Evolutionary conservation across 1,140 invertebrate species (phyloP).

Genomic region (Penaeus chinensis): DNA sequence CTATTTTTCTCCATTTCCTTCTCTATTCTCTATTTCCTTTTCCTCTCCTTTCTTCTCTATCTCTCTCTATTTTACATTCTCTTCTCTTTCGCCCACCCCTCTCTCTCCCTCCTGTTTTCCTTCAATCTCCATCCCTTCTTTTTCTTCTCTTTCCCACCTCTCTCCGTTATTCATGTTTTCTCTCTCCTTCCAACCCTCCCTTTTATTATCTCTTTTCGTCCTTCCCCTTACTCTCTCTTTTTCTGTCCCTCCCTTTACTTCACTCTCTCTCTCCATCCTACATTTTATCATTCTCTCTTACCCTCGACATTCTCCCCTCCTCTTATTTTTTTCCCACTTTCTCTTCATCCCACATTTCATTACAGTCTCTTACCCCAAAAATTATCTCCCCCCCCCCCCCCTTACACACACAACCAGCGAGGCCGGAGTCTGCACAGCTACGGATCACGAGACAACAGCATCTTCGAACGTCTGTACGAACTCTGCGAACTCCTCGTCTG

Average conservation of each 20-base stretch:
- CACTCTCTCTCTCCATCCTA: background rate
- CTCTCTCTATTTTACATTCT: background rate
- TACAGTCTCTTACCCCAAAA: too few species aligned
- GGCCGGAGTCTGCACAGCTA: conserved; percentile 43
- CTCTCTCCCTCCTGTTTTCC: too few species aligned
- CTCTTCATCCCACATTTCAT: too few species aligned
- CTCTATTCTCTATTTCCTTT: background rate
- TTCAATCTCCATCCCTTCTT: background rate
- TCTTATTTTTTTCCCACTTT: background rate
- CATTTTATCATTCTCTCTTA: too few species aligned
- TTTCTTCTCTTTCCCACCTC: too few species aligned
- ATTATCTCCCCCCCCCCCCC: too few species aligned
- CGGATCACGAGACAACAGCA: conserved; percentile 36
- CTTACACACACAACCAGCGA: background rate
- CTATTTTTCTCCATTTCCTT: background rate
- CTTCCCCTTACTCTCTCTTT: too few species aligned
- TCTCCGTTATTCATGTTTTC: too few species aligned
- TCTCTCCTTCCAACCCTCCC: too few species aligned
- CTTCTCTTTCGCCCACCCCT: too few species aligned
- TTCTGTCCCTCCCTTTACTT: background rate
- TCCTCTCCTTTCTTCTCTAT: background rate
- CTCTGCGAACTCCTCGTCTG: conserved; percentile 38
- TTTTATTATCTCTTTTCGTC: too few species aligned
- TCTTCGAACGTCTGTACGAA: conserved; percentile 46
- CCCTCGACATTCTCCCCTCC: too few species aligned